Conservation (phyloP, 1,140 invertebrate species). For the Teleogryllus occipitalis region DNA sequence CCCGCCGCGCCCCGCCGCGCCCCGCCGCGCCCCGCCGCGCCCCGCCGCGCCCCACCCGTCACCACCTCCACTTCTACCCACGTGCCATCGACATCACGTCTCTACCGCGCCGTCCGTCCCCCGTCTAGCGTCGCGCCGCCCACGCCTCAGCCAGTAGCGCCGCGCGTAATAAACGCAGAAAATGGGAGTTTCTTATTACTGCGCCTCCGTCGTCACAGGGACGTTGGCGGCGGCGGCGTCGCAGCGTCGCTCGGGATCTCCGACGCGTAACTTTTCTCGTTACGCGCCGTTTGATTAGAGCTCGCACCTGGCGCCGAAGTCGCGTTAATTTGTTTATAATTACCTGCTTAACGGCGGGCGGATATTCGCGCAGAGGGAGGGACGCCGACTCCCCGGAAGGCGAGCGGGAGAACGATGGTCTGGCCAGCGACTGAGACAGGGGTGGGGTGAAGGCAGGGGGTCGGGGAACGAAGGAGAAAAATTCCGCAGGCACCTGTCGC, state of each 20-base stretch:
- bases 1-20: no score
- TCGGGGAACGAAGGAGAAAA: no score
- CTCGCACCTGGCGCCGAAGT: background rate
- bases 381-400: no score
- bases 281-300: background rate
- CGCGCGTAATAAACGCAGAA: background rate
- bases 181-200: background rate
- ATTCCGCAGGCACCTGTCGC: no score
- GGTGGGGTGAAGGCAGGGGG: no score
- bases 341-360: background rate
- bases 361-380: background rate
- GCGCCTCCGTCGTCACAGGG: background rate
- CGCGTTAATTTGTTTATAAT: constrained; percentile 2
- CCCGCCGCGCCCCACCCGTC: no score
- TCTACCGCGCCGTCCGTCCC: background rate
- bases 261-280: background rate
- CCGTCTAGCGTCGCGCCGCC: background rate
- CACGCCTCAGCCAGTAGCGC: background rate
- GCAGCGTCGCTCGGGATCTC: background rate
- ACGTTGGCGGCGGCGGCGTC: background rate
- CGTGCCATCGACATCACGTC: background rate
- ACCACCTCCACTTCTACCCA: no score
- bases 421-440: no score
- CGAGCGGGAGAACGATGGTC: no score
- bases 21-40: no score